Conservation (phyloP, 1,140 invertebrate genomes). For the Solenopsis fugax region DNA sequence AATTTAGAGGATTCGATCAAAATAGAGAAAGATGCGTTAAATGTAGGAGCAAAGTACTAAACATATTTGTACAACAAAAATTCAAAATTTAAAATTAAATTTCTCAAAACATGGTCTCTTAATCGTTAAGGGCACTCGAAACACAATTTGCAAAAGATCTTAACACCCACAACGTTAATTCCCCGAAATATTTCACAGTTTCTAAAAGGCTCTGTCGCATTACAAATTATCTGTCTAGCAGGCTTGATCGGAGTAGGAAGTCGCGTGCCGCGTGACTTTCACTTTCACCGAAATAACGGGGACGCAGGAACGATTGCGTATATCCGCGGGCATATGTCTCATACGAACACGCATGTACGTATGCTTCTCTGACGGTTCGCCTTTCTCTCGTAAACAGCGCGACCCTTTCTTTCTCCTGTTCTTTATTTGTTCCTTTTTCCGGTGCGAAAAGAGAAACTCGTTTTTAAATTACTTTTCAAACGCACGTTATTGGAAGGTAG, state of each 20-base stretch:
- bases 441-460: conserved; percentile 68
- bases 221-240: conserved; percentile 56
- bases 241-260: conserved; percentile 72
- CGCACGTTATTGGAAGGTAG: conserved; percentile 9
- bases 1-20: not conserved
- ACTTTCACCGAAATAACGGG: conserved; percentile 84
- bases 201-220: conserved; percentile 36
- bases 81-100: not conserved
- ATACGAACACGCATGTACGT: conserved; percentile 18
- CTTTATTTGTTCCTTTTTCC: conserved; percentile 61
- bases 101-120: not conserved
- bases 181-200: conserved; percentile 3
- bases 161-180: not conserved
- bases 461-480: conserved; percentile 62
- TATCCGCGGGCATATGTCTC: conserved; percentile 61
- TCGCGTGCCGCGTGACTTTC: conserved; percentile 80
- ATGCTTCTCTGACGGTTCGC: conserved; percentile 26
- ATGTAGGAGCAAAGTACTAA: not conserved
- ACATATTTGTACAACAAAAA: not conserved
- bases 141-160: not conserved
- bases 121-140: not conserved
- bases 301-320: conserved; percentile 70
- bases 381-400: conserved; percentile 61
- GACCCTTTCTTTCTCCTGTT: conserved; percentile 69
- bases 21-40: not conserved